Evolutionary conservation across 2,888 invertebrate genomes (phyloP), one percentile per base, ranked within the genome.

Genomic region (Cyclophora punctaria): DNA sequence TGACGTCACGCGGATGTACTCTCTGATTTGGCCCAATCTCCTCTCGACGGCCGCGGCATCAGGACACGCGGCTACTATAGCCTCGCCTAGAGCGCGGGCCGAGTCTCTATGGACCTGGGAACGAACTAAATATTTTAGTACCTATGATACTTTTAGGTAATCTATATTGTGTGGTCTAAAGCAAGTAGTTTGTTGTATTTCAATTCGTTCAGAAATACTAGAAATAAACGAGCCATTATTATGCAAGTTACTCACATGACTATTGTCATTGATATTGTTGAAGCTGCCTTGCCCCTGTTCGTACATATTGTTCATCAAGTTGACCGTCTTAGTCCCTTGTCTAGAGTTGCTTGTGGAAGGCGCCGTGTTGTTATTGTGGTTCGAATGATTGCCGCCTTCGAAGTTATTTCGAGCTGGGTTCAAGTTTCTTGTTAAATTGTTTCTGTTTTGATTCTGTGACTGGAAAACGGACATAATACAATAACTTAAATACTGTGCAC

Each of bases 1-100:
- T 35, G 92, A 91, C 3, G 93, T 94, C 41, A 93, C 91, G 66
- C 91, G 89, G 55, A 94, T 92, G 70, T 93, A 94, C 69, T 94
- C 94, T 47, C 92, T 82, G 57, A 94, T 94, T 78, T 94, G 93
- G 53, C 91, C 91, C 20, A 94, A 82, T 46, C 93, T 90, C 40
- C 91, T 90, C 66, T 93, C 92, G 43, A 94, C 93, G 48, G 93
- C 91, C 34, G 90, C 90, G 48, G 92, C 90, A 60, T 93, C 92
- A 4, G 92, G 92, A 53, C 88, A 89, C 0, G 88, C 82, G 5
- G 86, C 84, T 3, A 87, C 88, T 56, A 88, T 82, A 6, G 84
- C 88, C 60, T 88, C 88, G 20, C 88, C 89, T 41, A 86, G 60
- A 41, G 83, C 83, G 34, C 88, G 69, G 3, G 85, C 83, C 1